Percentiles rank a stretch among this genome's conserved stretches.
Evolutionary conservation across 2,113 vertebrate genomes (phyloP).

Genomic region (Lepus timidus): DNA sequence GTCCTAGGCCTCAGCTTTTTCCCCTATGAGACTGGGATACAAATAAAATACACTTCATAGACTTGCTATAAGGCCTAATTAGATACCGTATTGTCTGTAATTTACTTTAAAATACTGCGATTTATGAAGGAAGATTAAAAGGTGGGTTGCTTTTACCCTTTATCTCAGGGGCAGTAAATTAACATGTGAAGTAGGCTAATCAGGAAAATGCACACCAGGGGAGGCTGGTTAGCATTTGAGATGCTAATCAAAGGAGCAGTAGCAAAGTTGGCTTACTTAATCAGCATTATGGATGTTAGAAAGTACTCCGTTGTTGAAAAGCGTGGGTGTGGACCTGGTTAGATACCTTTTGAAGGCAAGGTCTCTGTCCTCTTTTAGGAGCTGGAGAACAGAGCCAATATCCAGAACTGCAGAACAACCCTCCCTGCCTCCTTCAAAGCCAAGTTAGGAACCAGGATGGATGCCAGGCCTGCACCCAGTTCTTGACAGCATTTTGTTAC

Average conservation of each 20-base stretch:
- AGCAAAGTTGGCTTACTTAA: neutral
- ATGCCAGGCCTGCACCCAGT: neutral
- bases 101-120: constrained; percentile 64
- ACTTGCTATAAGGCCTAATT: constrained; percentile 44
- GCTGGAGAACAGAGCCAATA: neutral
- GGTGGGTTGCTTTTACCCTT: constrained; percentile 52
- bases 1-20: neutral
- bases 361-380: neutral
- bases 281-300: neutral
- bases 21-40: neutral
- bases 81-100: constrained; percentile 49
- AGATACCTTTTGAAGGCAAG: neutral
- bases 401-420: neutral
- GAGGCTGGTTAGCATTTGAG: constrained; percentile 57
- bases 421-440: no score
- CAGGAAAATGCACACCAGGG: constrained; percentile 31
- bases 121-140: constrained; percentile 61
- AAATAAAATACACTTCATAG: neutral
- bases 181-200: constrained; percentile 58
- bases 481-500: neutral
- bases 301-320: neutral
- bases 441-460: neutral
- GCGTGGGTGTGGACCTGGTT: neutral
- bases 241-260: constrained; percentile 54
- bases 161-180: constrained; percentile 56